phyloP scores from a whole-genome alignment of 2,113 vertebrate genomes.

The Phyllopteryx taeniolatus region DNA sequence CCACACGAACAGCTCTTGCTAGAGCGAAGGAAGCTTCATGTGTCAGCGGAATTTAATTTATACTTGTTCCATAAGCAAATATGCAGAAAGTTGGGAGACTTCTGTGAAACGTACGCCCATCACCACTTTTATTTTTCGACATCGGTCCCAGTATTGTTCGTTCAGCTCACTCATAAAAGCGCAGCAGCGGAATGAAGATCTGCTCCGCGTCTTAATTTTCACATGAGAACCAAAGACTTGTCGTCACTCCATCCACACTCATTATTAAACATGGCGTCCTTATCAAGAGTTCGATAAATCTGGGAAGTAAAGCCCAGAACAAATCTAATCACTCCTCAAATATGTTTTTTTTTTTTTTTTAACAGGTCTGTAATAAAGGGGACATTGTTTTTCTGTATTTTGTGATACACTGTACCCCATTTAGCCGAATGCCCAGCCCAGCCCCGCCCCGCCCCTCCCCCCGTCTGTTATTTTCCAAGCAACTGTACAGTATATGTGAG shows the following conservation, averaged over 20 bases:
- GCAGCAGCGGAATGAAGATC: constrained; percentile 43
- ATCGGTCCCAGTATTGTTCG: not conserved
- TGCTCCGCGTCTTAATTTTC: constrained; percentile 7
- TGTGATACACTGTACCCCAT: not conserved
- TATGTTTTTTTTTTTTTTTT: not conserved
- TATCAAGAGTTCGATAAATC: constrained; percentile 15
- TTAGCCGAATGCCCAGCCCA: not conserved
- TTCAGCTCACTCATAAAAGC: constrained; percentile 8
- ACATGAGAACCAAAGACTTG: constrained; percentile 67
- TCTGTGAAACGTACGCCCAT: not conserved
- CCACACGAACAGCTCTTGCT: constrained; percentile 17
- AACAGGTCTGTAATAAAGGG: constrained; percentile 19
- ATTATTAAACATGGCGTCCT: constrained; percentile 6
- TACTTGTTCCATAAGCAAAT: not conserved
- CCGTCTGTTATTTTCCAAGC: constrained; percentile 3
- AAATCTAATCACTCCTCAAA: constrained; percentile 5
- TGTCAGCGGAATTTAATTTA: constrained; percentile 7
- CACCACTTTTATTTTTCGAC: constrained; percentile 2
- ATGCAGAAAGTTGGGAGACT: not conserved
- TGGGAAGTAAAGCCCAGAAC: constrained; percentile 1
- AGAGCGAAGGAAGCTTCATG: not conserved
- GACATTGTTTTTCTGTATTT: constrained; percentile 1
- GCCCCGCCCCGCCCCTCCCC: too few relatives aligned
- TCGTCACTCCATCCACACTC: constrained; percentile 26
- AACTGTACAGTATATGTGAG: constrained; percentile 21